Base-by-base conservation (phyloP, 1,140 invertebrate genomes). In the Wasmannia auropunctata region DNA sequence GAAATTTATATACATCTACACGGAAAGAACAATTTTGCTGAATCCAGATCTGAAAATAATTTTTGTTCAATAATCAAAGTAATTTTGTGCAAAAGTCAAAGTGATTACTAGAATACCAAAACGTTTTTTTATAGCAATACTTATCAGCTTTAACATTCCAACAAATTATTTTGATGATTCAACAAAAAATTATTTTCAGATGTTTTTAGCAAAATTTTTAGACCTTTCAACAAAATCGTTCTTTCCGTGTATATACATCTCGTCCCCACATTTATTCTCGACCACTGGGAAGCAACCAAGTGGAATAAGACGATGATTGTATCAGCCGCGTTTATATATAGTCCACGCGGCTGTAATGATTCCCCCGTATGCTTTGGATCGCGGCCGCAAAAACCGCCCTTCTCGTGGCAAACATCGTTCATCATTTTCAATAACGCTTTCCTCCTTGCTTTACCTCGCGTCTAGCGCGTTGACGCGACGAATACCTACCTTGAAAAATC, bases 381-480 rank as follows among this genome's bases (percentile, higher is more conserved):
- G 25, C 11, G 46, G 19, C 5, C 62, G 43, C 70, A 85, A 65
- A 77, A 77, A 77, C 43, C 72, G 63, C 16, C 62, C 43, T 62
- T 46, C 46, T 77, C 72, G 14, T 28, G 14, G 81, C 58, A 77
- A 85, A 85, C 81, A 77, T 85, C 81, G 72, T 85, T 65, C 72
- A 85, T 85, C 81, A 85, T 77, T 85, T 60, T 85, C 81, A 85
- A 85, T 77, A 77, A 51, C 49, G 74, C 58, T 37, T 65, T 77
- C 31, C 22, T 40, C 19, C 43, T 85, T 84, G 67, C 70, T 84
- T 77, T 43, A 54, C 43, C 31, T 65, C 34, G 81, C 81, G 34
- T 62, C 40, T 46, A 84, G 34, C 56, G 72, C 70, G 67, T 83
- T 56, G 80, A 74, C 19, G 81, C 81, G 34, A 77, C 81, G 74